Evolutionary conservation across 2,888 invertebrate genomes (phyloP), one percentile per base, ranked within the genome.

Genomic region (Drosophila nr. perissopoda): DNA sequence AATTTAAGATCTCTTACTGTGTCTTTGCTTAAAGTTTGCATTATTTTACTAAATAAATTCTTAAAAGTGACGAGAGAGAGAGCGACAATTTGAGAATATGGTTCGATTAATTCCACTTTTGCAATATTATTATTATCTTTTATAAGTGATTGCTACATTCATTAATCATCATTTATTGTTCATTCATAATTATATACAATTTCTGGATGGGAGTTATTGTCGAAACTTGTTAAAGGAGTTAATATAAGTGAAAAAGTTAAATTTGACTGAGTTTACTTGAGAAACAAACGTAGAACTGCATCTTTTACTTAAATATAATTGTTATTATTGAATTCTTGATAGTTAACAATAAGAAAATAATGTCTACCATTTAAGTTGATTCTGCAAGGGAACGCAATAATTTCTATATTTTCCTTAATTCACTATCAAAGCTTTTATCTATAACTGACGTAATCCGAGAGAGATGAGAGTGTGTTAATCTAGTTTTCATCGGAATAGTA

Each of bases 361-460:
- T 46, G 16, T 16, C 8, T 8, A 4, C 36, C 1, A 36, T 7
- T 25, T 4, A 25, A 6, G 54, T 42, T 40, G 25, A 56, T 29
- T 25, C 48, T 16, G 27, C 40, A 33, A 11, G 5, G 13, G 27
- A 34, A 10, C 13, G 13, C 4, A 27, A n/a, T 5, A 3, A 27
- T 57, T 21, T n/a, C 7, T 7, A 8, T 6, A 59, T 18, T 29
- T 48, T 49, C 4, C 10, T 13, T n/a, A 34, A 38, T 25, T 13
- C 7, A 31, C 16, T n/a, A 13, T 29, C 16, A 40, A 53, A 25
- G 29, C 18, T 48, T 18, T 31, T 25, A 10, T 29, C n/a, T 4
- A 2, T 27, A 48, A 38, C 49, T 74, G 72, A 73, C 74, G 66
- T 66, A 74, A 73, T 60, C 59, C 27, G 29, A 27, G 56, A 11